A percentile compares a stretch with the other conserved stretches of the same genome.
Evolutionary conservation across 2,113 vertebrate genomes (phyloP).

Genomic region (Platanista minor): DNA sequence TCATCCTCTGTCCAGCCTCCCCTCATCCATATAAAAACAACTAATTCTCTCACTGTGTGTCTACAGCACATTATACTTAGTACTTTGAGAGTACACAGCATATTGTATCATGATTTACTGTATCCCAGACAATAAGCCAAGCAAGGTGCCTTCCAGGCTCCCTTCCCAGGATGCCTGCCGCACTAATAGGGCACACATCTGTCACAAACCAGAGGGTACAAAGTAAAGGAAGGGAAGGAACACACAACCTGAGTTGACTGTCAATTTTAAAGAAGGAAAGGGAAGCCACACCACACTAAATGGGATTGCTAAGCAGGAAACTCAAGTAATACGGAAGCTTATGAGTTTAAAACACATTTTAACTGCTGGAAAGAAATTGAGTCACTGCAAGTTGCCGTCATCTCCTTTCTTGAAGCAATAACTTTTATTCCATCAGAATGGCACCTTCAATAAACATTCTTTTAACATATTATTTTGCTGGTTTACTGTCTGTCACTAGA

Average conservation of each 20-base stretch:
- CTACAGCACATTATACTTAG: neutral
- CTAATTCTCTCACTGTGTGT: neutral
- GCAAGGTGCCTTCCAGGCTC: neutral
- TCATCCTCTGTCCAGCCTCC: neutral
- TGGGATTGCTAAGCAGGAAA: neutral
- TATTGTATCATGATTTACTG: neutral
- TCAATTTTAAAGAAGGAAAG: neutral
- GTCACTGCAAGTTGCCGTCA: neutral
- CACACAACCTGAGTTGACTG: neutral
- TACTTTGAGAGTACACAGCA: neutral
- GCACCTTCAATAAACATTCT: conserved; percentile 2
- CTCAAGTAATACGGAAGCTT: neutral
- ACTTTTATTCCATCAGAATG: conserved; percentile 27
- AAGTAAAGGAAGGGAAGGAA: neutral
- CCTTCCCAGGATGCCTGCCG: neutral
- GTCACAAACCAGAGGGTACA: neutral
- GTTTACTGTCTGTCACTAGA: neutral
- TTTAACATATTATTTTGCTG: conserved; percentile 4
- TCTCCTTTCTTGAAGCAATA: neutral
- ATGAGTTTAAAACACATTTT: neutral
- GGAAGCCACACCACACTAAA: neutral
- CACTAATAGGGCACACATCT: neutral
- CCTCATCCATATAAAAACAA: neutral
- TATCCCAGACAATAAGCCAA: neutral
- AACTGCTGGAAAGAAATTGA: neutral